A percentile compares a stretch with the other conserved stretches of the same genome.
Evolutionary conservation across 2,797 vertebrate genomes (phyloP).

Genomic region (Pelodytes ibericus): DNA sequence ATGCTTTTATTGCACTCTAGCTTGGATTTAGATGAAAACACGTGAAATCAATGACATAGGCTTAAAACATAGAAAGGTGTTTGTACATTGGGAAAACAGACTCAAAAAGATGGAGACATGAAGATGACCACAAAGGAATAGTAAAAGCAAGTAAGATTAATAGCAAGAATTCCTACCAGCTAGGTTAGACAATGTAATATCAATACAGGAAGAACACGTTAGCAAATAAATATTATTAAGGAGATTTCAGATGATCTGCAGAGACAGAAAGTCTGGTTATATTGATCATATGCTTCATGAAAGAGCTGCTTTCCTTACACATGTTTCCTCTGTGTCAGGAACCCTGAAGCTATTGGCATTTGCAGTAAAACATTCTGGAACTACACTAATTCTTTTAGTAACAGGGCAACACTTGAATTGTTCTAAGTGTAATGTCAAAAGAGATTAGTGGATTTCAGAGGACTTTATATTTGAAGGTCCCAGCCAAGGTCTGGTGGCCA

Average conservation of each 20-base stretch:
- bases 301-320: neutral
- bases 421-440: too few relatives aligned
- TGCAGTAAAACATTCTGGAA: conserved; percentile 11
- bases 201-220: conserved; percentile 48
- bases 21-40: neutral
- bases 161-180: neutral
- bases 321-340: neutral
- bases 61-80: conserved; percentile 6
- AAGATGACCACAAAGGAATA: conserved; percentile 13
- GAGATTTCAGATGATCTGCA: conserved; percentile 33
- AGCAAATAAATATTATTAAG: conserved; percentile 41
- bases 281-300: conserved; percentile 42
- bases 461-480: too few relatives aligned
- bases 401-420: neutral
- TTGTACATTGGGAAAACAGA: conserved; percentile 12
- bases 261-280: conserved; percentile 50
- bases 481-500: too few relatives aligned
- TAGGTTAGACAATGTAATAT: conserved; percentile 37
- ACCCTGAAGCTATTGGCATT: neutral
- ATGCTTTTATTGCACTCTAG: neutral
- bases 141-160: conserved; percentile 26
- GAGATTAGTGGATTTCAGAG: too few relatives aligned
- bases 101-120: conserved; percentile 16
- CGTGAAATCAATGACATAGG: neutral
- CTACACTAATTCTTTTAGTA: neutral